Conservation (phyloP, 2,888 invertebrate genomes). For the Brachynemurus nebulosus region DNA sequence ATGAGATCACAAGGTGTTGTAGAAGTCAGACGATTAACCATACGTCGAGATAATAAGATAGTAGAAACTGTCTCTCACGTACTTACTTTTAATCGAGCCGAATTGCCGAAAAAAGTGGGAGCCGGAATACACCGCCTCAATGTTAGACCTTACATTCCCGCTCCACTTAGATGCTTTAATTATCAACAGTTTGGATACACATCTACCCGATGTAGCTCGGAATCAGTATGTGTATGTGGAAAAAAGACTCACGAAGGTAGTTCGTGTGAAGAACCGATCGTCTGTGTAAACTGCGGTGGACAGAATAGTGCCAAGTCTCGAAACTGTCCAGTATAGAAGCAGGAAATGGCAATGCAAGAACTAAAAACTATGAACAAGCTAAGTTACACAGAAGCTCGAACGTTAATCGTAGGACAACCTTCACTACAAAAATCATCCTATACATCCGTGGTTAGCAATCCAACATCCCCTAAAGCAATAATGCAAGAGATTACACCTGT, state of each 20-base stretch:
- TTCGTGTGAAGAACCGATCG: conserved; percentile 6
- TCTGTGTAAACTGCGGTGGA: conserved; percentile 12
- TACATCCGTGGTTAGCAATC: neutral
- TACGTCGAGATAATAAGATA: conserved; percentile 4
- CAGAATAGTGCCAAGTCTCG: conserved; percentile 5
- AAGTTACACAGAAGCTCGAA: neutral
- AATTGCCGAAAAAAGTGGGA: conserved; percentile 12
- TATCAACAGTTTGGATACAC: conserved; percentile 14
- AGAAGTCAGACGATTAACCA: conserved; percentile 13
- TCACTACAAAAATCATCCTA: neutral
- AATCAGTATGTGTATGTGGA: conserved; percentile 12
- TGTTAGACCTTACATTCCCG: conserved; percentile 16
- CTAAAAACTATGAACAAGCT: neutral
- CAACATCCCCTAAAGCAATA: neutral
- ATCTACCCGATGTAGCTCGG: conserved; percentile 5
- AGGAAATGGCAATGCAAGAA: neutral
- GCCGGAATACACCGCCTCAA: conserved; percentile 13
- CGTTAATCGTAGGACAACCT: neutral
- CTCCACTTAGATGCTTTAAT: conserved; percentile 13
- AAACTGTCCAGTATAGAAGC: neutral
- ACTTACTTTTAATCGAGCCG: conserved; percentile 16
- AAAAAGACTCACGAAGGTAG: conserved; percentile 10
- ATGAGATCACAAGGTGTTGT: conserved; percentile 12
- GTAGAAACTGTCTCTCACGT: conserved; percentile 13
- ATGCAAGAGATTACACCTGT: neutral